These are phyloP conservation scores for Onthophagus sagittarius DNA, from an alignment of 2,888 invertebrate species.

Conservation along the genomic window DNA sequence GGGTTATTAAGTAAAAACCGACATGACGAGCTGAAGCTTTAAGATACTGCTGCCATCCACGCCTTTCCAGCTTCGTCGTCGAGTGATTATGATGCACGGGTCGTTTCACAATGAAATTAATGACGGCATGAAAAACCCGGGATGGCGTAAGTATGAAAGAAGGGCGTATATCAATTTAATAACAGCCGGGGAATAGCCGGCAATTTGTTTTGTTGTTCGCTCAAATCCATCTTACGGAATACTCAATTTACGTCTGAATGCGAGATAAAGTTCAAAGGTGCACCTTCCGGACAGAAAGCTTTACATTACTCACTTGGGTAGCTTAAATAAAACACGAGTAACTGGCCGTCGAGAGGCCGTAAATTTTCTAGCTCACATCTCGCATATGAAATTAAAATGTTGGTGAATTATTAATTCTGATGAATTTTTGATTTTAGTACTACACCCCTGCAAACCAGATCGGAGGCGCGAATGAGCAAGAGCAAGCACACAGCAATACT, in stretches of 20 bases:
- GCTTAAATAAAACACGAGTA: slow-evolving; percentile 12
- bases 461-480: slow-evolving; percentile 62
- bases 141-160: neutral
- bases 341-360: slow-evolving; percentile 7
- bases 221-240: neutral
- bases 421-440: slow-evolving; percentile 62
- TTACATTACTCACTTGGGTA: slow-evolving; percentile 4
- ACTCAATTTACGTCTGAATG: neutral
- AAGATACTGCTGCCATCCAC: neutral
- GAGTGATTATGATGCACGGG: neutral
- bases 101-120: slow-evolving; percentile 11
- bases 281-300: neutral
- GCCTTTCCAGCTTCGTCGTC: neutral
- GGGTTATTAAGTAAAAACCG: slow-evolving; percentile 11
- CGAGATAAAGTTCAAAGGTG: slow-evolving; percentile 11
- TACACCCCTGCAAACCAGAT: slow-evolving; percentile 79
- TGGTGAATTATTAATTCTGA: slow-evolving; percentile 14
- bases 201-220: neutral
- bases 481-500: slow-evolving; percentile 77
- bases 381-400: slow-evolving; percentile 16
- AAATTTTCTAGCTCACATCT: slow-evolving; percentile 10
- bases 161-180: neutral
- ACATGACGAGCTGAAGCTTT: neutral
- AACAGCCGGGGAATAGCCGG: neutral
- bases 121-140: neutral